Evolutionary conservation across 1,140 invertebrate species (phyloP).

Genomic region (Trigoniulus corallinus): DNA sequence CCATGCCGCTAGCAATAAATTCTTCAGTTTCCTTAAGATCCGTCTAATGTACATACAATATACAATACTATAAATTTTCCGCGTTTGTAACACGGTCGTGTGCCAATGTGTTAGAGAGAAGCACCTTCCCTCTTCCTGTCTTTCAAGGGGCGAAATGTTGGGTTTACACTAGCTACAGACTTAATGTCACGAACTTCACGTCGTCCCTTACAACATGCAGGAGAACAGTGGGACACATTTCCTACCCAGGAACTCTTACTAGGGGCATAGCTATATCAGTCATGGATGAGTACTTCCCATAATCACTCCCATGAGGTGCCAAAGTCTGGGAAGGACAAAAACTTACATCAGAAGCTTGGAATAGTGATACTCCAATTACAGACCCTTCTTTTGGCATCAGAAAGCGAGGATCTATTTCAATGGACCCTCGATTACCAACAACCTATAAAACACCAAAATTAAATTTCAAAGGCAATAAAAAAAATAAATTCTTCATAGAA

Average conservation of each 20-base stretch:
- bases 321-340: no score
- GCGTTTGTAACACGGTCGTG: no score
- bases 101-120: background rate
- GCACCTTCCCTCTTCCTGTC: no score
- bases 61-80: constrained; percentile 1
- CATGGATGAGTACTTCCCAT: no score
- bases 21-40: constrained; percentile 20
- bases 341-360: constrained; percentile 23
- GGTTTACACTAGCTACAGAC: no score
- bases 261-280: no score
- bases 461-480: constrained; percentile 4
- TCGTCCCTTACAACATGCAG: no score
- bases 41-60: constrained; percentile 27
- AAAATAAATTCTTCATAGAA: constrained; percentile 2
- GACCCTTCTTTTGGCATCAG: constrained; percentile 33
- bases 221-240: no score
- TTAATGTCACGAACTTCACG: no score
- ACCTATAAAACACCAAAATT: constrained; percentile 21
- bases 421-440: constrained; percentile 32
- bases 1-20: constrained; percentile 24
- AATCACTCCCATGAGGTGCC: no score
- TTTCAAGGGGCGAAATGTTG: no score
- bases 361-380: constrained; percentile 30
- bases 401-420: constrained; percentile 31
- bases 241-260: no score